phyloP scores from a whole-genome alignment of 2,888 invertebrate genomes.

The Ametastegia equiseti region DNA sequence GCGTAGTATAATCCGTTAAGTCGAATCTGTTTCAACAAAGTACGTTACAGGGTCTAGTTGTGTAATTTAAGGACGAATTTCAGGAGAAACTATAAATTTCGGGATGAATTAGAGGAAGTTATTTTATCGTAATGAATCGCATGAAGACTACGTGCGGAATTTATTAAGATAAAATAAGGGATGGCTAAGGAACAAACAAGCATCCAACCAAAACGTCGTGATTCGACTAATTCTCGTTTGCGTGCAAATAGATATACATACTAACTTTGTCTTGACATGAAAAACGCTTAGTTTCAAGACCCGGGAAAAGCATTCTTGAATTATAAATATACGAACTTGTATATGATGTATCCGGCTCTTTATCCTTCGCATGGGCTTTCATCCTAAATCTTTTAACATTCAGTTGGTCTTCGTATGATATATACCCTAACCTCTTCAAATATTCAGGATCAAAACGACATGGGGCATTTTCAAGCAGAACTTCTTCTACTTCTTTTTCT shows the following conservation, averaged over 20 bases:
- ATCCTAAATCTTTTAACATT: neutral
- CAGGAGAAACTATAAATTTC: neutral
- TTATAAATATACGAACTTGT: neutral
- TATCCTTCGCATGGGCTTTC: neutral
- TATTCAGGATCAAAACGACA: neutral
- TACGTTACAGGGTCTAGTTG: neutral
- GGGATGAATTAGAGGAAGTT: neutral
- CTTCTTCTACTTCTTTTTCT: no score
- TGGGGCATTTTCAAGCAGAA: no score
- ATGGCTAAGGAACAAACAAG: neutral
- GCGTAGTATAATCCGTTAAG: neutral
- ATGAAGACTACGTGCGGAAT: neutral
- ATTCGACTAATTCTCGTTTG: neutral
- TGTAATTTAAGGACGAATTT: neutral
- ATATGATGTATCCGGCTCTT: neutral
- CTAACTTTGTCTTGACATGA: constrained; percentile 23
- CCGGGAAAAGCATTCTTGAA: neutral
- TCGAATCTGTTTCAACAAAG: no score
- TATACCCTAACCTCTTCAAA: neutral
- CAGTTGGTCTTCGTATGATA: neutral
- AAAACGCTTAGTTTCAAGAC: constrained; percentile 30
- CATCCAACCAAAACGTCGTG: neutral
- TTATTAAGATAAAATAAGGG: neutral
- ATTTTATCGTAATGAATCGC: neutral
- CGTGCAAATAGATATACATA: neutral